These are phyloP conservation scores for Mormyrus hasselquistii DNA, from an alignment of 2,797 vertebrate species.

Conservation along the genomic window DNA sequence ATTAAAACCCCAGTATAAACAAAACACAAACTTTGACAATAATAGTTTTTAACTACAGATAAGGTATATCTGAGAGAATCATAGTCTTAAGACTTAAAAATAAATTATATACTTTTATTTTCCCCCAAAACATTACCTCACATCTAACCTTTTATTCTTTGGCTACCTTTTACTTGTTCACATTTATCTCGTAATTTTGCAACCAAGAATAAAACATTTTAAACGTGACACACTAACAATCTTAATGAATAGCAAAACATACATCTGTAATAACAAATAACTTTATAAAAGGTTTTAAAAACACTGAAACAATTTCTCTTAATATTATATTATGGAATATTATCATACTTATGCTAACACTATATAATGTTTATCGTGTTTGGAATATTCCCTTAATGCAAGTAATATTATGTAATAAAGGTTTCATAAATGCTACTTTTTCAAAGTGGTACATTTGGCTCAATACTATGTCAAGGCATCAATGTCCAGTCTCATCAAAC, in stretches of 20 bases:
- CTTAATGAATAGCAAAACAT: conserved; percentile 44
- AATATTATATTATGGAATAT: conserved; percentile 39
- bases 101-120: conserved; percentile 24
- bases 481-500: conserved; percentile 17
- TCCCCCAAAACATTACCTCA: conserved; percentile 15
- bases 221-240: conserved; percentile 33
- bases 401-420: conserved; percentile 46
- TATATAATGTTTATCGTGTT: conserved; percentile 40
- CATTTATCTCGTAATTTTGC: conserved; percentile 41
- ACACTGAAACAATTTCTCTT: conserved; percentile 51
- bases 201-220: conserved; percentile 41
- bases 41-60: conserved; percentile 18
- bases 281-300: conserved; percentile 44
- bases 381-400: conserved; percentile 41
- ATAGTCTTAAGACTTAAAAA: conserved; percentile 26
- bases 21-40: conserved; percentile 20
- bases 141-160: conserved; percentile 53
- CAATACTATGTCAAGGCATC: conserved; percentile 29
- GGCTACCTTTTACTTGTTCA: conserved; percentile 53
- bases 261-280: conserved; percentile 41
- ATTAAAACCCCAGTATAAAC: conserved; percentile 18
- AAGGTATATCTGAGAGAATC: conserved; percentile 21
- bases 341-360: conserved; percentile 44
- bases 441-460: conserved; percentile 35
- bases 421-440: conserved; percentile 48